Conservation (phyloP, 2,888 invertebrate genomes). For the Tuberolachnus salignus region DNA sequence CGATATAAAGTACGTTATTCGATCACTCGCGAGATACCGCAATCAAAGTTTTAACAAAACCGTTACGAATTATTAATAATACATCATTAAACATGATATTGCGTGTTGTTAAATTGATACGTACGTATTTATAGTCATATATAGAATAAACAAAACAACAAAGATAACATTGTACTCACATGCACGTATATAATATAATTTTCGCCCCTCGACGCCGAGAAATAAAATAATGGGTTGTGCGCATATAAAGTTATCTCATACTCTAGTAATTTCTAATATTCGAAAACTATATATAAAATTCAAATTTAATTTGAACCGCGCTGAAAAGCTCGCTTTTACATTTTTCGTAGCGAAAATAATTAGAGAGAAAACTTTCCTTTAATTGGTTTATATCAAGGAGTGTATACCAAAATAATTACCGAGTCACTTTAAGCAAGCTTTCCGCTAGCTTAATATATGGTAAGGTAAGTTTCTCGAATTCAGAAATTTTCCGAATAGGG, state of each 20-base stretch:
- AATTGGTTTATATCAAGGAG: constrained; percentile 34
- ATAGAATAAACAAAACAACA: neutral
- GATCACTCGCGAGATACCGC: neutral
- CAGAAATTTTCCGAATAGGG: constrained; percentile 16
- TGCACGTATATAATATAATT: neutral
- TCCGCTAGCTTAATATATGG: constrained; percentile 29
- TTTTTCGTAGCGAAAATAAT: constrained; percentile 27
- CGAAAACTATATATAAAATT: too few relatives aligned
- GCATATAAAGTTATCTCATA: too few relatives aligned
- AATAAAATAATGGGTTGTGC: neutral
- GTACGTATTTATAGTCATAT: neutral
- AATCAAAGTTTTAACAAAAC: neutral
- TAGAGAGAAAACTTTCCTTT: constrained; percentile 33
- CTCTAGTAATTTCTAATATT: too few relatives aligned
- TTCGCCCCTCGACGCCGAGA: too few relatives aligned
- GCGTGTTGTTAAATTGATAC: neutral
- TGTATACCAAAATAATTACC: constrained; percentile 43
- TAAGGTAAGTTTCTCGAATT: constrained; percentile 41
- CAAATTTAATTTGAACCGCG: too few relatives aligned
- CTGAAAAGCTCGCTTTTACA: neutral
- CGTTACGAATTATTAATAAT: neutral
- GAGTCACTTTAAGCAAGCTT: constrained; percentile 43
- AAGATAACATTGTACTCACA: neutral
- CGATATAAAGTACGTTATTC: neutral
- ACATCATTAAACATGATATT: neutral